Evolutionary conservation across 2,113 vertebrate genomes (phyloP).

Genomic region (Piliocolobus tephrosceles): DNA sequence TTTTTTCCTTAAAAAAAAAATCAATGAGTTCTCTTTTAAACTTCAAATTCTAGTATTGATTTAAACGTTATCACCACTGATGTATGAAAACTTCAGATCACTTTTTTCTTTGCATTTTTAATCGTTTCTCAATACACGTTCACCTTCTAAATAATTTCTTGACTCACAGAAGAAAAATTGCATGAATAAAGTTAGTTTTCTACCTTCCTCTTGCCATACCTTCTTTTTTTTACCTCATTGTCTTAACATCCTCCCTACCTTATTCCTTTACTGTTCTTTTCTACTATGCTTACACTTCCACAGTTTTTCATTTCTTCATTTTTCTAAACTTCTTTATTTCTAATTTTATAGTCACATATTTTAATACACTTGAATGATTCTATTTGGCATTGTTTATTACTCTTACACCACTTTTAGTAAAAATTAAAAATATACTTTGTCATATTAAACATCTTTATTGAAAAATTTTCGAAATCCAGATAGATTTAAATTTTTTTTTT

Average conservation of each 20-base stretch:
- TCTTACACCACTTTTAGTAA: background rate
- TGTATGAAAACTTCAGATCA: background rate
- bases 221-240: background rate
- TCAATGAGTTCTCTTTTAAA: background rate
- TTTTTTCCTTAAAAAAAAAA: background rate
- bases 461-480: background rate
- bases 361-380: background rate
- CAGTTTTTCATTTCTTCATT: background rate
- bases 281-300: background rate
- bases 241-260: background rate
- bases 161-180: background rate
- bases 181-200: background rate
- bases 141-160: background rate
- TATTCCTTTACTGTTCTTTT: background rate
- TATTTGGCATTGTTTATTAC: background rate
- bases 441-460: background rate
- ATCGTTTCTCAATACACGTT: background rate
- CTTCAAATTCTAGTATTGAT: background rate
- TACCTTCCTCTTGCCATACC: background rate
- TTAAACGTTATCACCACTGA: background rate
- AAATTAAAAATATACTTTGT: background rate
- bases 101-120: slow-evolving; percentile 13
- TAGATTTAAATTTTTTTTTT: background rate
- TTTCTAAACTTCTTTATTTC: background rate
- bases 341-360: background rate